Conservation (phyloP, 2,888 invertebrate species). For the Mamestra brassicae region DNA sequence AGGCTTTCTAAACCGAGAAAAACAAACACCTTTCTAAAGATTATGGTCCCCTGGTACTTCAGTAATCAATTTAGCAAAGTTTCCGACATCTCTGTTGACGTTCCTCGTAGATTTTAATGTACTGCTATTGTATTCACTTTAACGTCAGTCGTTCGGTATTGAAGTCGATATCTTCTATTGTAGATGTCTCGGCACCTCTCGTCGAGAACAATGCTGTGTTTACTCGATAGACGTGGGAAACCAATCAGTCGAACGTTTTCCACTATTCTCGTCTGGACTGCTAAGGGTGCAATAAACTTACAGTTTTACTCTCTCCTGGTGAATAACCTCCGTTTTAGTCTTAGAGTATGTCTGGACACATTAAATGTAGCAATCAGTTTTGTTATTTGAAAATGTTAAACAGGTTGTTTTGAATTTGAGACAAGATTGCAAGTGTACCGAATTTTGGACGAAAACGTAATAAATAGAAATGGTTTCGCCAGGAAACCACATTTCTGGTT, state of each 20-base stretch:
- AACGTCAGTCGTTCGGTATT: conserved; percentile 32
- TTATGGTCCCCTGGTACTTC: conserved; percentile 3
- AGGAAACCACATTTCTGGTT: not conserved
- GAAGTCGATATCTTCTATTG: conserved; percentile 45
- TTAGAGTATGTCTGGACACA: not conserved
- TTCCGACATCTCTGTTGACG: conserved; percentile 16
- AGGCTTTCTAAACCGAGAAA: not conserved
- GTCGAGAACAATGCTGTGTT: conserved; percentile 54
- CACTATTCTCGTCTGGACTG: conserved; percentile 30
- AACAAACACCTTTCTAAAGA: not conserved
- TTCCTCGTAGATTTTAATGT: not conserved
- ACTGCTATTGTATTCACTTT: conserved; percentile 48
- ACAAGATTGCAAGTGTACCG: not conserved
- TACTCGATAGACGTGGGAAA: conserved; percentile 54
- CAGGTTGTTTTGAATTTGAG: too few relatives aligned
- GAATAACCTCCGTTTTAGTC: conserved; percentile 26
- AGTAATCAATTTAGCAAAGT: conserved; percentile 1
- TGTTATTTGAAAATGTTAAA: not conserved
- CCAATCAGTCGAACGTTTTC: conserved; percentile 44
- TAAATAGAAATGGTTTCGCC: too few relatives aligned
- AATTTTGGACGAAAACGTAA: too few relatives aligned
- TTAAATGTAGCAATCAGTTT: not conserved
- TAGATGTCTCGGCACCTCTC: conserved; percentile 54
- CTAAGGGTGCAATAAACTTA: conserved; percentile 50
- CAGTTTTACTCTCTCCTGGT: conserved; percentile 22